These are phyloP conservation scores for Mus minutoides DNA, from an alignment of 2,797 vertebrate genomes.

Conservation along the genomic window DNA sequence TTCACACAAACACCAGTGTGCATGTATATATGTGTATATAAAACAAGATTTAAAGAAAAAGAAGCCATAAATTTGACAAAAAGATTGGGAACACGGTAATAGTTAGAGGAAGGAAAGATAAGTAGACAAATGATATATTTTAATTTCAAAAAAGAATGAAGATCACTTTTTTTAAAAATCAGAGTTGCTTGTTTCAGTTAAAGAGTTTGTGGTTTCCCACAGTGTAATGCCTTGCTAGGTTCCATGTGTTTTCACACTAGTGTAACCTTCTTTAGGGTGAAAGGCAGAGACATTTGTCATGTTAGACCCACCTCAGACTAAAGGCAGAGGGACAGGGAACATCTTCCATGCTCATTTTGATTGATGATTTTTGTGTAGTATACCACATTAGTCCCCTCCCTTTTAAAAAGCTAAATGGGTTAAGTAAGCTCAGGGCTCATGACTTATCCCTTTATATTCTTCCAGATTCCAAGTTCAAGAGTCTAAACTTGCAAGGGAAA, in stretches of 20 bases:
- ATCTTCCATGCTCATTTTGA: slow-evolving; percentile 4
- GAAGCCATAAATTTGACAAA: neutral
- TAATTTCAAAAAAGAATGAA: neutral
- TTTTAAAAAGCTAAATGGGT: slow-evolving; percentile 43
- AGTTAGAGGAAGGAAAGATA: neutral
- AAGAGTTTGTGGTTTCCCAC: slow-evolving; percentile 2
- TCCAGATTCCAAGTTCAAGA: neutral
- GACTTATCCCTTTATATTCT: neutral
- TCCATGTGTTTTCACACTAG: neutral
- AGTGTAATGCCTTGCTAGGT: neutral
- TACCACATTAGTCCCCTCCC: neutral
- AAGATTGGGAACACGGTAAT: neutral
- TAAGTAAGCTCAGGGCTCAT: neutral
- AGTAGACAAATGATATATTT: neutral
- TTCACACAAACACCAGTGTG: neutral
- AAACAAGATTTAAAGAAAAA: neutral
- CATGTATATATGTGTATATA: neutral
- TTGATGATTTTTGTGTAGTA: neutral
- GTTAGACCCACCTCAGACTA: neutral
- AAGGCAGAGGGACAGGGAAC: neutral
- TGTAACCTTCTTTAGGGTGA: neutral
- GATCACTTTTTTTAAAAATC: neutral
- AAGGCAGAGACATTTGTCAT: neutral
- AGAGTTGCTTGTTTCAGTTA: neutral
- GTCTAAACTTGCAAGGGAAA: neutral